A percentile compares a stretch with the other conserved stretches of the same genome.
These are phyloP conservation scores for Sminthopsis crassicaudata DNA, from an alignment of 2,113 vertebrate genomes.

Conservation along the genomic window DNA sequence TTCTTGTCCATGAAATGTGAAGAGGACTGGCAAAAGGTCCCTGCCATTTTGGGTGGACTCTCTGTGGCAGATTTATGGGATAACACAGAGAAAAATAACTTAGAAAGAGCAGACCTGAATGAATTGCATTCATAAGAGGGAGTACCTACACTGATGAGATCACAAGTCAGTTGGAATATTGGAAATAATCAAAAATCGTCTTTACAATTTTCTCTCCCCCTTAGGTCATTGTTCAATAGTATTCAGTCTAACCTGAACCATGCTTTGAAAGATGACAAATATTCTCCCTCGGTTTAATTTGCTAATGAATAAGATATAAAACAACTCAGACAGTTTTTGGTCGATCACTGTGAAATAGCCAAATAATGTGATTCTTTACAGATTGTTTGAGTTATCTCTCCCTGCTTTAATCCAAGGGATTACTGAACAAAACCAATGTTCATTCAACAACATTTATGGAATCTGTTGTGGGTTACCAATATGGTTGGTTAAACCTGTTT, in stretches of 20 bases:
- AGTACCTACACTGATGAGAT: not conserved
- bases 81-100: not conserved
- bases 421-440: slow-evolving; percentile 87
- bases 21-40: not conserved
- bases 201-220: slow-evolving; percentile 23
- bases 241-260: slow-evolving; percentile 39
- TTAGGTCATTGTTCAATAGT: slow-evolving; percentile 42
- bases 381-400: slow-evolving; percentile 84
- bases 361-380: slow-evolving; percentile 80
- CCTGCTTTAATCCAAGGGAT: slow-evolving; percentile 86
- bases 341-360: slow-evolving; percentile 77
- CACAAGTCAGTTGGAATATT: not conserved
- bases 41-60: not conserved
- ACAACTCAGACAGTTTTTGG: slow-evolving; percentile 58
- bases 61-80: not conserved
- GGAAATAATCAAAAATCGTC: not conserved
- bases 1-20: not conserved
- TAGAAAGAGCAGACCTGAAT: not conserved
- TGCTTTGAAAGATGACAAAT: slow-evolving; percentile 54
- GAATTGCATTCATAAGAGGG: not conserved
- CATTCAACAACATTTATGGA: slow-evolving; percentile 87
- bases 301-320: slow-evolving; percentile 72
- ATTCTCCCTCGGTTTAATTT: slow-evolving; percentile 66
- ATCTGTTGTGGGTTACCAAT: slow-evolving; percentile 90
- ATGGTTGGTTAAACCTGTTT: slow-evolving; percentile 89